Conservation (phyloP, 2,113 vertebrate species). For the Tor tambroides region DNA sequence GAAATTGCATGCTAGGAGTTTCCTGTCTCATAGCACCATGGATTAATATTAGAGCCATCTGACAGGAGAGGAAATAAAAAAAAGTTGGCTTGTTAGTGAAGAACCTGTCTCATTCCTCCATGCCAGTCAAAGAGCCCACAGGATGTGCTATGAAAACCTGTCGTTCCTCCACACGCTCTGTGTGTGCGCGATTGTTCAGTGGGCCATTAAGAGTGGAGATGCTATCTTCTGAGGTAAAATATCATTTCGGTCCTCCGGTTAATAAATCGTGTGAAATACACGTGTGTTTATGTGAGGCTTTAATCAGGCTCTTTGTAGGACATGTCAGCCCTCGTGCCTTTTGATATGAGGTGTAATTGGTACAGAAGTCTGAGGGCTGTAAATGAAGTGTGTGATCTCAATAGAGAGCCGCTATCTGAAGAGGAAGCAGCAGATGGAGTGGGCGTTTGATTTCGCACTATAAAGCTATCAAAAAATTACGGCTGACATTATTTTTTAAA, state of each 20-base stretch:
- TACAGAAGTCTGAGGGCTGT: slow-evolving; percentile 45
- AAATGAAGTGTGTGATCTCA: slow-evolving; percentile 50
- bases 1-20: slow-evolving; percentile 49
- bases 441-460: slow-evolving; percentile 20
- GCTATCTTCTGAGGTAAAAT: slow-evolving; percentile 32
- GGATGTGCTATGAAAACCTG: slow-evolving; percentile 51
- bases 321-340: slow-evolving; percentile 35
- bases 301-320: slow-evolving; percentile 56
- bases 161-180: slow-evolving; percentile 25
- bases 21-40: slow-evolving; percentile 15
- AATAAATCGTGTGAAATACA: slow-evolving; percentile 17
- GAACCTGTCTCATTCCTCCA: slow-evolving; percentile 55
- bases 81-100: slow-evolving; percentile 54
- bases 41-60: slow-evolving; percentile 41
- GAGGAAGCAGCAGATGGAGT: slow-evolving; percentile 28
- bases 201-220: slow-evolving; percentile 16
- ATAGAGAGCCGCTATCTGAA: slow-evolving; percentile 33
- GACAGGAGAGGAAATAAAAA: slow-evolving; percentile 20
- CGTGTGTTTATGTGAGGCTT: slow-evolving; percentile 43
- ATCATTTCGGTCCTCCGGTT: neutral
- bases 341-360: slow-evolving; percentile 55
- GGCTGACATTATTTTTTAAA: slow-evolving; percentile 8
- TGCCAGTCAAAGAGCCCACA: slow-evolving; percentile 57
- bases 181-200: slow-evolving; percentile 1
- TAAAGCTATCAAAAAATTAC: slow-evolving; percentile 11